These are phyloP conservation scores for Hiodon tergisus DNA, from an alignment of 2,113 vertebrate species.

Conservation along the genomic window DNA sequence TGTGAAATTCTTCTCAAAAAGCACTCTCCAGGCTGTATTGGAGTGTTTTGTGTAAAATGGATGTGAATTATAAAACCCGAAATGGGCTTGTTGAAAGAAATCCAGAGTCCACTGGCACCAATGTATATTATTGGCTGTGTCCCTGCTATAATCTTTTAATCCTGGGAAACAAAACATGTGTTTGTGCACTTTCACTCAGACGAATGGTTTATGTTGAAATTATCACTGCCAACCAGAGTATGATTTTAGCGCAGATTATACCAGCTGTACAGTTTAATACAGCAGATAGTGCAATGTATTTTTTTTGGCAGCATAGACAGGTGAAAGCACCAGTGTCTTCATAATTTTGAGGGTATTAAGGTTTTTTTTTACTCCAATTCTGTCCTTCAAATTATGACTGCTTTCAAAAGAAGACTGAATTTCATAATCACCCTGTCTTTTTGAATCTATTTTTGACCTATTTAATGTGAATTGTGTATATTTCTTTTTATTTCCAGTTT, in stretches of 20 bases:
- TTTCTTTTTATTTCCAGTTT: constrained; percentile 54
- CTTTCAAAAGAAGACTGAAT: constrained; percentile 50
- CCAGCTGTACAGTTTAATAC: constrained; percentile 48
- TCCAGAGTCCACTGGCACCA: constrained; percentile 41
- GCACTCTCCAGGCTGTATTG: no score
- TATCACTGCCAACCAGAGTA: constrained; percentile 61
- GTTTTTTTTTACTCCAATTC: constrained; percentile 38
- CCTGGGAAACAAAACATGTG: constrained; percentile 62
- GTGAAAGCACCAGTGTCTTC: constrained; percentile 43
- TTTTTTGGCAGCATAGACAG: constrained; percentile 45
- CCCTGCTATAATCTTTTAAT: constrained; percentile 65
- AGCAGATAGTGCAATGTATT: constrained; percentile 49
- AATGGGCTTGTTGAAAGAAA: no score
- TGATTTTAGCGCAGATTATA: constrained; percentile 62
- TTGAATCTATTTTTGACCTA: constrained; percentile 55
- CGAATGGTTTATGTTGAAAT: constrained; percentile 62
- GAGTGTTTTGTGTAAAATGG: no score
- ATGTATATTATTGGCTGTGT: constrained; percentile 56
- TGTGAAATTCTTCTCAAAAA: no score
- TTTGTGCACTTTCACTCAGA: constrained; percentile 60
- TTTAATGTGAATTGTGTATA: constrained; percentile 56
- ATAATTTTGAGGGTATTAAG: constrained; percentile 41
- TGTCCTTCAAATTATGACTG: constrained; percentile 38
- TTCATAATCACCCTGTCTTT: constrained; percentile 45
- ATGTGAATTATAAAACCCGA: no score